phyloP scores from a whole-genome alignment of 1,140 invertebrate species.

The Mercenaria mercenaria region DNA sequence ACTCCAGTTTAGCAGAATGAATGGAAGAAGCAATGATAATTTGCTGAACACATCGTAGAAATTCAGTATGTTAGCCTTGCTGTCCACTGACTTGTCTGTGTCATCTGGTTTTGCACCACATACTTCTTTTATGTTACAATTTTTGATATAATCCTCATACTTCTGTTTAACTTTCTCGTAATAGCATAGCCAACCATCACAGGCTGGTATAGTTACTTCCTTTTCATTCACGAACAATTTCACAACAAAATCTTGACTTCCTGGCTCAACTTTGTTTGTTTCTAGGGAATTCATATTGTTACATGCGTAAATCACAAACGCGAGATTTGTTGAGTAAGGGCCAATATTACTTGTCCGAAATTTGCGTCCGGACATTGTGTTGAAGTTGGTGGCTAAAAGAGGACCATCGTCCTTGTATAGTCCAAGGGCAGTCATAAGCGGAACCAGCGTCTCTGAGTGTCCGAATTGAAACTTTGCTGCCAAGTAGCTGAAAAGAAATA shows the following conservation, averaged over 20 bases:
- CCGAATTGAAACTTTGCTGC: slow-evolving; percentile 90
- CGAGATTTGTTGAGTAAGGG: slow-evolving; percentile 93
- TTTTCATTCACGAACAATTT: slow-evolving; percentile 51
- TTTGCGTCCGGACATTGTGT: slow-evolving; percentile 87
- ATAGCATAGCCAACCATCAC: neutral
- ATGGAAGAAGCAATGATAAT: too few relatives aligned
- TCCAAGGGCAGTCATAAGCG: slow-evolving; percentile 91
- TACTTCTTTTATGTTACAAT: slow-evolving; percentile 15
- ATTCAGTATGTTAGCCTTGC: too few relatives aligned
- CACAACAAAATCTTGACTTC: neutral
- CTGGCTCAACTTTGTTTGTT: neutral
- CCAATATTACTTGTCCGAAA: slow-evolving; percentile 93
- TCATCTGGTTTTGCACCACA: neutral
- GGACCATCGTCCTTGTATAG: slow-evolving; percentile 90
- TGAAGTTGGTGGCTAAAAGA: slow-evolving; percentile 89
- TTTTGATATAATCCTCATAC: slow-evolving; percentile 3
- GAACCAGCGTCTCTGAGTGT: slow-evolving; percentile 94
- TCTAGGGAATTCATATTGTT: neutral
- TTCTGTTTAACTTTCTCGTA: neutral
- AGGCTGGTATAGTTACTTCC: slow-evolving; percentile 9
- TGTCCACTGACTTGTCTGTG: neutral
- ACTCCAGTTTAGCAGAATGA: too few relatives aligned
- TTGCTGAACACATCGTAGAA: too few relatives aligned
- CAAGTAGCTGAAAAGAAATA: slow-evolving; percentile 23
- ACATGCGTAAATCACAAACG: slow-evolving; percentile 90